phyloP scores from a whole-genome alignment of 1,140 invertebrate genomes.

The Diorhabda sublineata region DNA sequence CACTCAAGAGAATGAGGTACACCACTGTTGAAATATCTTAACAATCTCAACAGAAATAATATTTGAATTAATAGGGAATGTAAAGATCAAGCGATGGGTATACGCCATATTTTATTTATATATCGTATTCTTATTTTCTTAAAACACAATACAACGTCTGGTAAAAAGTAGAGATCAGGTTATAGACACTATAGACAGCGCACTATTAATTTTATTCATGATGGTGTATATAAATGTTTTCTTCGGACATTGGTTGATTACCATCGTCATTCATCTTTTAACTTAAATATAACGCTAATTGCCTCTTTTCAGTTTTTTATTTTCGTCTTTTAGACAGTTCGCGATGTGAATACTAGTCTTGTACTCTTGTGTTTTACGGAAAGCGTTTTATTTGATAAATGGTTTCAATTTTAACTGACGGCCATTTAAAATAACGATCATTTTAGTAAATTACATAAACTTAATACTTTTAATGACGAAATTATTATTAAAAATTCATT shows the following conservation, averaged over 20 bases:
- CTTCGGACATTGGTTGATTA: slow-evolving; percentile 15
- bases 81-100: slow-evolving; percentile 14
- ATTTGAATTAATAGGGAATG: slow-evolving; percentile 22
- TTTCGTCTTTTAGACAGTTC: neutral
- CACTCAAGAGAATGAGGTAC: neutral
- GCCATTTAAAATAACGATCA: too few relatives aligned
- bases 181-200: slow-evolving; percentile 22
- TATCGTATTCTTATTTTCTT: slow-evolving; percentile 21
- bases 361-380: neutral
- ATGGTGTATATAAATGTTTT: slow-evolving; percentile 18
- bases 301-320: neutral
- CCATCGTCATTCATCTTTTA: slow-evolving; percentile 15
- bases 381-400: neutral
- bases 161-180: slow-evolving; percentile 9
- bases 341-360: neutral
- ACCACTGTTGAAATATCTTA: neutral
- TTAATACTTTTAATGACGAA: too few relatives aligned
- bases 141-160: slow-evolving; percentile 18
- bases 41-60: slow-evolving; percentile 17
- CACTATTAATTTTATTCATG: slow-evolving; percentile 19
- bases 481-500: too few relatives aligned
- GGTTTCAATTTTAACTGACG: too few relatives aligned
- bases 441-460: too few relatives aligned
- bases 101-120: slow-evolving; percentile 16
- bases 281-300: slow-evolving; percentile 10